Evolutionary conservation across 1,140 invertebrate species (phyloP), one percentile per base, ranked within the genome.

Genomic region (Himalopsyche phryganea): DNA sequence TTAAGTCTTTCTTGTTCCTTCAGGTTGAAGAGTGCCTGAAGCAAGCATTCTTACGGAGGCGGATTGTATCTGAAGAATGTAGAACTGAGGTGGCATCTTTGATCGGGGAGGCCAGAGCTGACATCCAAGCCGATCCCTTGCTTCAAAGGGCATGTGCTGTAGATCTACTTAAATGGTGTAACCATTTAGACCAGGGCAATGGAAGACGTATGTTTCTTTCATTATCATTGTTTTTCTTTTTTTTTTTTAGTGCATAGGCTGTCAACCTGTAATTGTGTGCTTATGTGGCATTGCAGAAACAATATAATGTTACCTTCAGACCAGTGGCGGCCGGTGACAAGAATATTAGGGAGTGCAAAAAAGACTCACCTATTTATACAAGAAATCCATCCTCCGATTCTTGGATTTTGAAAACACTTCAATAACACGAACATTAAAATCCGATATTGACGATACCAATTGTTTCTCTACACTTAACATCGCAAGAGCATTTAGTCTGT

Each of bases 11-110:
- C 9, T 28, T 28, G 23, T 9, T 28, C 14, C 19, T 54, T 49
- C 63, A 49, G 80, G 85, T 91, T 0, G 89, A 93, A 71, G 93
- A 96, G 77, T 98, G 94, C 77, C 76, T 98, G 9, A 96, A 96
- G 74, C 84, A 84, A 69, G 88, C 84, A 62, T 85, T 92, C 58
- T 74, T 84, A 52, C 81, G 81, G 67, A 85, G 85, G 68, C 81
- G 83, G 73, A 86, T 92, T 10, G 84, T 85, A 65, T 86, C 83
- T 54, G 79, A 82, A 11, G 84, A 85, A 63, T 95, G 92, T 71
- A 72, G 75, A 18, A 71, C 87, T 55, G 91, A 96, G 79, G 84
- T 98, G 19, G 90, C 89, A 1, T 81, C 85, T 74, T 77, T 91
- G 59, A 89, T 92, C 58, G 86, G 89, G 67, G 87, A 90, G 72